Evolutionary conservation across 1,140 invertebrate genomes (phyloP), one percentile per base, ranked within the genome.

Genomic region (Arion vulgaris): DNA sequence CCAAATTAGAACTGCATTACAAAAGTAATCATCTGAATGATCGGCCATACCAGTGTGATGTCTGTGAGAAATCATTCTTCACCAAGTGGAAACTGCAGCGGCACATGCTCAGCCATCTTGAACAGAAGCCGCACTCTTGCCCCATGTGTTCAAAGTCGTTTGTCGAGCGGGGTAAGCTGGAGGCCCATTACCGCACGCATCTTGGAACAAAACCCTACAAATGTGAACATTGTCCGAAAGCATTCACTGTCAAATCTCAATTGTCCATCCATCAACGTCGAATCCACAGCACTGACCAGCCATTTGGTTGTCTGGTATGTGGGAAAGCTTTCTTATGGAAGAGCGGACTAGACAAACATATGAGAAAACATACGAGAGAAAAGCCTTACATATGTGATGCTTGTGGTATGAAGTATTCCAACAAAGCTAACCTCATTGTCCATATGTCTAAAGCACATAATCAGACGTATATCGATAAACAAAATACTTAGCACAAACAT

Each of bases 321-420:
- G 75, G 75, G 19, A 79, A 83, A 68, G 66, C 62, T 23, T 83
- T 83, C 49, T 28, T 71, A 26, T 57, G 75, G 38, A 79, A 80
- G 71, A 53, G 36, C 19, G 75, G 62, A 19, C 49, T 88, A 36
- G 77, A 83, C n/a, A 74, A 81, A 39, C 86, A 87, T 81, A 85
- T 80, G 79, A 53, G 85, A 62, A 81, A 85, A 73, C 86, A 87
- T 79, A 86, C 85, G 38, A n/a, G n/a, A n/a, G n/a, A n/a, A n/a
- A n/a, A n/a, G n/a, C n/a, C n/a, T n/a, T n/a, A n/a, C n/a, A n/a
- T 34, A 11, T 84, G 83, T 73, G 32, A 36, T 4, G 26, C 39
- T 49, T 83, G 82, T 49, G 76, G 82, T 28, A 13, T 38, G 17
- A 80, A 71, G 39, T 80, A 80, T 32, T 71, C 62, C 39, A 41